Base-by-base conservation (phyloP, 92 coral and sea anemone species). In the Diadumene lineata region DNA sequence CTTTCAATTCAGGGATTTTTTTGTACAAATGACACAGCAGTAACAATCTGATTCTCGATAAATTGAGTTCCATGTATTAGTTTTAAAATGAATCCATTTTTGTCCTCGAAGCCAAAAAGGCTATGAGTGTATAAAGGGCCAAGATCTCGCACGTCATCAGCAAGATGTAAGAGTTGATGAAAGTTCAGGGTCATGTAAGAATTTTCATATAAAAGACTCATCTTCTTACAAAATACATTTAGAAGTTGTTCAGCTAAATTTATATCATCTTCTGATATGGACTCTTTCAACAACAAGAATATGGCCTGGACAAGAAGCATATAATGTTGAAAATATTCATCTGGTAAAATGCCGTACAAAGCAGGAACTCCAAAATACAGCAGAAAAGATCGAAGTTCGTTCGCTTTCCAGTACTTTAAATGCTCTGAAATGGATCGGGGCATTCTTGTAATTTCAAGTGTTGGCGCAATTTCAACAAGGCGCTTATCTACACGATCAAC, bases 61-160 rank as follows among this genome's bases (percentile, higher is more conserved):
- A 69, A 75, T 32, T 85, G 90, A 1, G 90, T 85, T 55, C 90
- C 76, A 50, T 85, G 78, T 13, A 80, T 63, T 6, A 74, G 83
- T 64, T 64, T 80, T 27, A 75, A 31, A 43, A 84, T 34, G 31
- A 64, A 74, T 10, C 89, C 86, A 65, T 85, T 85, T 43, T 75
- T 75, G 38, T 80, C 82, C 62, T 80, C 85, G 70, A 85, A 80
- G 2, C 74, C 31, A 53, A 85, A 85, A 30, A 78, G 75, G 53
- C 74, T 75, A 46, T 75, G 85, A 15, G 90, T 85, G 60, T 64
- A 85, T 1, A 85, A 71, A 3, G 90, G 85, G 0, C 90, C 90
- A 17, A 80, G 90, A 25, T 85, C 82, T 56, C 85, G 60, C 19
- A 82, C 85, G 31, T 79, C 64, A 60, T 87, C 88, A 7, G 58